Evolutionary conservation across 2,888 invertebrate species (phyloP).

Genomic region (Lepas anatifera): DNA sequence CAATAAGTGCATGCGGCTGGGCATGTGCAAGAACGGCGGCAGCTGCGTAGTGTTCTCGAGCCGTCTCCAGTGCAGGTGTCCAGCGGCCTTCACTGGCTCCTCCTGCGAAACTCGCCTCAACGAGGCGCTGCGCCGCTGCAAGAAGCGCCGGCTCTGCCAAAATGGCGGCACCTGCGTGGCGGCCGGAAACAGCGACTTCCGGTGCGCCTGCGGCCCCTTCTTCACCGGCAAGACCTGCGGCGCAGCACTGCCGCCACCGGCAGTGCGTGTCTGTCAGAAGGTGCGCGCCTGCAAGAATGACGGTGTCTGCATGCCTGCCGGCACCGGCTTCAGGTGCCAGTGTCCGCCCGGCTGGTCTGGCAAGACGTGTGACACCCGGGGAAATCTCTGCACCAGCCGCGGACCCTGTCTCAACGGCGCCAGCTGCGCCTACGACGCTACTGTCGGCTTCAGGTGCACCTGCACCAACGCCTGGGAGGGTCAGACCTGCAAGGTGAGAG

Average conservation of each 20-base stretch:
- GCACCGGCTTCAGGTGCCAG: background rate
- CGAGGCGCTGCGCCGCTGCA: background rate
- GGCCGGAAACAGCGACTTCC: background rate
- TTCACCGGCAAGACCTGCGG: background rate
- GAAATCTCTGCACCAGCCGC: background rate
- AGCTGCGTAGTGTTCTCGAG: no score
- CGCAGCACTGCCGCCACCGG: no score
- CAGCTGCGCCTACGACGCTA: background rate
- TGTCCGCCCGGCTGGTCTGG: background rate
- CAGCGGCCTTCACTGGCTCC: no score
- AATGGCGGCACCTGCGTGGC: no score
- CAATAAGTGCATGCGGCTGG: no score
- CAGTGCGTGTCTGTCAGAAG: background rate
- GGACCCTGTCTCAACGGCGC: background rate
- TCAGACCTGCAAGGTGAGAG: background rate
- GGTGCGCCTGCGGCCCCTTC: background rate
- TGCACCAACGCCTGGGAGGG: background rate
- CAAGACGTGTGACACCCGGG: background rate
- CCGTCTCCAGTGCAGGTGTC: no score
- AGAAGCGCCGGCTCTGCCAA: background rate
- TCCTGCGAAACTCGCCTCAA: no score
- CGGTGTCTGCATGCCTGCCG: background rate
- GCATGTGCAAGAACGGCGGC: no score
- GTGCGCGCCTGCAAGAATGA: background rate
- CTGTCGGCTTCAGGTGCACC: background rate